phyloP scores from a whole-genome alignment of 2,797 vertebrate species.

The Lutjanus campechanus region DNA sequence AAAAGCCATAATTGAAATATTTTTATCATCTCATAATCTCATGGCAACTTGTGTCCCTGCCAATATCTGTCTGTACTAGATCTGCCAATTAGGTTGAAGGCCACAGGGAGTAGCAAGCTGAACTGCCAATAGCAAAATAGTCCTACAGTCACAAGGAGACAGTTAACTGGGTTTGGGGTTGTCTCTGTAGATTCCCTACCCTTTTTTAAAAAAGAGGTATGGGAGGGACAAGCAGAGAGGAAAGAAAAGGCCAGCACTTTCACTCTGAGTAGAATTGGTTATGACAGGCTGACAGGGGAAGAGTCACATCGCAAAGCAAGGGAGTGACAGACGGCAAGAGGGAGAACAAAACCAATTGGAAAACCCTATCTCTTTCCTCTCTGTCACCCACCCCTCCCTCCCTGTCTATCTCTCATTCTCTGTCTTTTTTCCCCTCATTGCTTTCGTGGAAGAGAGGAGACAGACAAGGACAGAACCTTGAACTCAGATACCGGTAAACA shows the following conservation, averaged over 20 bases:
- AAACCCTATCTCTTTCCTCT: conserved; percentile 47
- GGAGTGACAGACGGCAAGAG: conserved; percentile 13
- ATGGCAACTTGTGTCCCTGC: conserved; percentile 8
- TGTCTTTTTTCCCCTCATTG: conserved; percentile 58
- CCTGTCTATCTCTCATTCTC: conserved; percentile 55
- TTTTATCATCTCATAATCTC: conserved; percentile 19
- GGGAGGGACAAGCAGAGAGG: conserved; percentile 39
- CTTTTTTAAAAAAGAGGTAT: conserved; percentile 42
- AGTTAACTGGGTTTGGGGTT: conserved; percentile 46
- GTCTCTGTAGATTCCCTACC: conserved; percentile 40
- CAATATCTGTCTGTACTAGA: conserved; percentile 6
- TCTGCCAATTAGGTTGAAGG: conserved; percentile 75
- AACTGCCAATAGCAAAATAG: conserved; percentile 65
- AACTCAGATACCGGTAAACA: conserved; percentile 83
- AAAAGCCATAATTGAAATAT: neutral
- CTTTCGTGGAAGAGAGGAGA: conserved; percentile 78
- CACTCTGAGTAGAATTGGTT: conserved; percentile 26
- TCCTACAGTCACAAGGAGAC: conserved; percentile 50
- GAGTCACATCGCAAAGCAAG: conserved; percentile 16
- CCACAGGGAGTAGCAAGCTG: conserved; percentile 59
- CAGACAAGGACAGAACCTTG: conserved; percentile 80
- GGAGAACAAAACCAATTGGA: conserved; percentile 42
- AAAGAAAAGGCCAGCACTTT: conserved; percentile 31
- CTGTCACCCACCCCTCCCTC: conserved; percentile 3
- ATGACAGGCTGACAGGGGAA: conserved; percentile 46